A percentile compares a stretch with the other conserved stretches of the same genome.
Conservation (phyloP, 2,113 vertebrate species). For the Thymallus thymallus region DNA sequence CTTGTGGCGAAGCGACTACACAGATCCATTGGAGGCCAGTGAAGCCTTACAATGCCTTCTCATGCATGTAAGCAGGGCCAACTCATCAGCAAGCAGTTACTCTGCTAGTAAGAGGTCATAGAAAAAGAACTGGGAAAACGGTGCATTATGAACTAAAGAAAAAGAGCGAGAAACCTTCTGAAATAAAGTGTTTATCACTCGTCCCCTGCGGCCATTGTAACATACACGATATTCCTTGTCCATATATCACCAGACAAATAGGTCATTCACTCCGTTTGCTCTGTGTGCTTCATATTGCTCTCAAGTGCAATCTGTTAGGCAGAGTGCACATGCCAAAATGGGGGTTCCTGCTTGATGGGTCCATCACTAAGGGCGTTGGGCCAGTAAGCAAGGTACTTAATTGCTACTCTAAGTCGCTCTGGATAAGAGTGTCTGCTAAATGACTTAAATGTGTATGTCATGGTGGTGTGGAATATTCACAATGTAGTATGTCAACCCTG, state of each 20-base stretch:
- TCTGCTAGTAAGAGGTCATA: slow-evolving; percentile 11
- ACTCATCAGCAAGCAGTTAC: slow-evolving; percentile 36
- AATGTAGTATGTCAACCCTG: not conserved
- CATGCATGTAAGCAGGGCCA: slow-evolving; percentile 43
- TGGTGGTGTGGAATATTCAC: not conserved
- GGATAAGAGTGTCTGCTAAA: no score
- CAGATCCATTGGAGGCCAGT: slow-evolving; percentile 63
- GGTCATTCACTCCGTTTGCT: slow-evolving; percentile 24
- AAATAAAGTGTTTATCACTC: slow-evolving; percentile 6
- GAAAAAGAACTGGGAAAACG: not conserved
- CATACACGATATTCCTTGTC: slow-evolving; percentile 12
- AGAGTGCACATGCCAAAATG: slow-evolving; percentile 13
- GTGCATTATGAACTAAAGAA: not conserved
- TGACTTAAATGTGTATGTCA: not conserved
- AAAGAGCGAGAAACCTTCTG: not conserved
- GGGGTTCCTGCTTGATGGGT: not conserved
- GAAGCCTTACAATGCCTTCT: slow-evolving; percentile 52
- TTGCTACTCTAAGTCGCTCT: no score
- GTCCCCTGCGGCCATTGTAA: not conserved
- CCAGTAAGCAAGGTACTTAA: no score
- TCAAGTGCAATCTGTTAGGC: not conserved
- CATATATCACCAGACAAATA: slow-evolving; percentile 42
- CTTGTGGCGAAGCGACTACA: slow-evolving; percentile 18
- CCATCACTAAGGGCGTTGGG: not conserved
- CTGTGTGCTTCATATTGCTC: not conserved